Conservation (phyloP, 2,797 vertebrate genomes). For the Scleropages formosus region DNA sequence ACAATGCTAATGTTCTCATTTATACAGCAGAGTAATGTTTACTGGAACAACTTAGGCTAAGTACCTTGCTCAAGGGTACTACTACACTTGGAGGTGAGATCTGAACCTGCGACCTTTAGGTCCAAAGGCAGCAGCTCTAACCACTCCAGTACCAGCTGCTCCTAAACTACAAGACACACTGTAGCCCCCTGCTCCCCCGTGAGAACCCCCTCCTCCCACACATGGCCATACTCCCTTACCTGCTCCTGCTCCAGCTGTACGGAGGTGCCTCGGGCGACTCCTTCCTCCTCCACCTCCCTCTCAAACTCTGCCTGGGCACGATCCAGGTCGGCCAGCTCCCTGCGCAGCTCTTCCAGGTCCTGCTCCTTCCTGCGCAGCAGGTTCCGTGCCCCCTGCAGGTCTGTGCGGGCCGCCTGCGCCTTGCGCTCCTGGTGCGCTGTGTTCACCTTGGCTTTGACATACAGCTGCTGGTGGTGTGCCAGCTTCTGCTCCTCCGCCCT, state of each 20-base stretch:
- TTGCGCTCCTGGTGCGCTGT: conserved; percentile 81
- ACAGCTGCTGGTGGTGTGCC: conserved; percentile 73
- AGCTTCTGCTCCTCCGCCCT: conserved; percentile 77
- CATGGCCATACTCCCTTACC: conserved; percentile 60
- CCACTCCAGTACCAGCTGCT: no score
- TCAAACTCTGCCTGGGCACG: conserved; percentile 73
- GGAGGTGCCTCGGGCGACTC: conserved; percentile 47
- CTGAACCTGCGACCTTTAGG: no score
- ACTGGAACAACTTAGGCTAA: no score
- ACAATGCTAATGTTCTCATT: no score
- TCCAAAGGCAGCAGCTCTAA: no score
- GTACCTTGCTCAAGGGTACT: no score
- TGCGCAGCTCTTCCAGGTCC: conserved; percentile 66
- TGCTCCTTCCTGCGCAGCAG: conserved; percentile 64
- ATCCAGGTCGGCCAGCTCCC: conserved; percentile 72
- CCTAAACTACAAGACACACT: conserved; percentile 13
- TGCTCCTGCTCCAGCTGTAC: conserved; percentile 79
- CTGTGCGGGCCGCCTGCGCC: conserved; percentile 58
- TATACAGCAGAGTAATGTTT: no score
- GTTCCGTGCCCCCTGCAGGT: conserved; percentile 67
- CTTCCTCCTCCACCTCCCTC: conserved; percentile 66
- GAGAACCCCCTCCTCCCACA: no score
- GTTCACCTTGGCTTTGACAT: conserved; percentile 88
- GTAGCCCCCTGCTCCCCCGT: neutral
- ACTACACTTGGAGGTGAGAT: no score